phyloP scores from a whole-genome alignment of 2,888 invertebrate species.

The Serrognathus titanus region DNA sequence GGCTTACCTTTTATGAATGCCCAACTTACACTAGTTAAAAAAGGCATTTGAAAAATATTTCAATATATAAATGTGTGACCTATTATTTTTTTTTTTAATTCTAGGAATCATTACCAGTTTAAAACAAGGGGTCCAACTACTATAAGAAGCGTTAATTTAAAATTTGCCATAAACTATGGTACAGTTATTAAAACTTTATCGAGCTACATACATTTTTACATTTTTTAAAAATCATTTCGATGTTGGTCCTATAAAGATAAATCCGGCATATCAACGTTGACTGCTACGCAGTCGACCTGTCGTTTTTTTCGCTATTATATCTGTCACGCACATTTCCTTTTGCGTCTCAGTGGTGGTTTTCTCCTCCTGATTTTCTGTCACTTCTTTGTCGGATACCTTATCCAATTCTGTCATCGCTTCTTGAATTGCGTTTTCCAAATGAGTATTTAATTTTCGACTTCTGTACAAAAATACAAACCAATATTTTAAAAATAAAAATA shows the following conservation, averaged over 20 bases:
- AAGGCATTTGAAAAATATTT: slow-evolving; percentile 48
- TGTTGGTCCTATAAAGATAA: slow-evolving; percentile 39
- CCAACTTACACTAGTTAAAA: slow-evolving; percentile 35
- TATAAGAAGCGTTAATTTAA: slow-evolving; percentile 41
- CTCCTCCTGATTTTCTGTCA: slow-evolving; percentile 30
- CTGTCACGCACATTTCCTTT: slow-evolving; percentile 17
- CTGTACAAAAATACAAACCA: slow-evolving; percentile 51
- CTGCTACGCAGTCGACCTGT: slow-evolving; percentile 52
- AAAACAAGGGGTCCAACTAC: slow-evolving; percentile 27
- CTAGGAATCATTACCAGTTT: slow-evolving; percentile 46
- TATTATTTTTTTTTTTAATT: slow-evolving; percentile 26
- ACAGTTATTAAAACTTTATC: slow-evolving; percentile 18
- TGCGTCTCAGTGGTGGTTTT: slow-evolving; percentile 38
- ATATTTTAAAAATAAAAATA: neutral
- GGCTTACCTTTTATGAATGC: slow-evolving; percentile 12
- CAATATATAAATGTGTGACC: slow-evolving; percentile 30
- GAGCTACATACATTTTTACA: slow-evolving; percentile 29
- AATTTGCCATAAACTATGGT: slow-evolving; percentile 21
- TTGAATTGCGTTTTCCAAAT: slow-evolving; percentile 87
- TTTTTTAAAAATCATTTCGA: slow-evolving; percentile 32
- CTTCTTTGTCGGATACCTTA: slow-evolving; percentile 55
- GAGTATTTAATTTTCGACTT: slow-evolving; percentile 89
- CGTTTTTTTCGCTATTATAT: slow-evolving; percentile 38
- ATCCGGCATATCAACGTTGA: slow-evolving; percentile 43
- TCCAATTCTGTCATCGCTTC: slow-evolving; percentile 90